These are phyloP conservation scores for Drosophila littoralis DNA, from an alignment of 1,140 invertebrate genomes.

Conservation along the genomic window DNA sequence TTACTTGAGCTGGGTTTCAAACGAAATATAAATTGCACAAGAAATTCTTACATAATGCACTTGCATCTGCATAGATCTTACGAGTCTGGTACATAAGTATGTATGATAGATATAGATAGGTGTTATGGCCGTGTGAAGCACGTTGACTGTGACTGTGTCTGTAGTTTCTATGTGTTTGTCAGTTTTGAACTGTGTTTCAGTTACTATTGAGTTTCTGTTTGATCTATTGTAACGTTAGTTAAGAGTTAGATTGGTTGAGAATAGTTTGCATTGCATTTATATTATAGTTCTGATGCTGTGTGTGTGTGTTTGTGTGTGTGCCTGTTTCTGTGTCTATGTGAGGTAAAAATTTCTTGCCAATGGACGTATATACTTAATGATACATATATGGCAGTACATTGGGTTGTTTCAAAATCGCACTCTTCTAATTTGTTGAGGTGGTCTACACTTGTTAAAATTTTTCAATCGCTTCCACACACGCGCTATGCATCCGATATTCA, in stretches of 20 bases:
- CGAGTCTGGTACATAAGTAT: constrained; percentile 30
- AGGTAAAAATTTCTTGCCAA: constrained; percentile 63
- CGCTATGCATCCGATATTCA: constrained; percentile 66
- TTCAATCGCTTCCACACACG: constrained; percentile 46
- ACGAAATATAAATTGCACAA: constrained; percentile 63
- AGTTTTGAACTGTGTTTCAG: constrained; percentile 76
- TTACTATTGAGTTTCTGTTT: constrained; percentile 75
- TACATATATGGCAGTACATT: constrained; percentile 64
- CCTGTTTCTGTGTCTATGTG: constrained; percentile 23
- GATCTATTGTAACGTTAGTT: constrained; percentile 69
- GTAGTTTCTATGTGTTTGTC: constrained; percentile 71
- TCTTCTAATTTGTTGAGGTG: constrained; percentile 43
- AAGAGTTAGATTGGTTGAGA: constrained; percentile 50
- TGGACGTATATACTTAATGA: constrained; percentile 65
- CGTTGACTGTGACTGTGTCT: constrained; percentile 79
- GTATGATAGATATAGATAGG: constrained; percentile 42
- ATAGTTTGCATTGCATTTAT: constrained; percentile 63
- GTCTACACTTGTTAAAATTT: constrained; percentile 44
- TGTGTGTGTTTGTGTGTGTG: constrained; percentile 24
- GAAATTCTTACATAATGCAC: constrained; percentile 68
- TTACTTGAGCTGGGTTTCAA: constrained; percentile 29
- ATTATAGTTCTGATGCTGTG: constrained; percentile 38
- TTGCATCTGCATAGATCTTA: constrained; percentile 35
- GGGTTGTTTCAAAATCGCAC: constrained; percentile 18
- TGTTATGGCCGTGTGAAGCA: constrained; percentile 45